phyloP scores from a whole-genome alignment of 2,113 vertebrate genomes.

The Toxotes jaculatrix region DNA sequence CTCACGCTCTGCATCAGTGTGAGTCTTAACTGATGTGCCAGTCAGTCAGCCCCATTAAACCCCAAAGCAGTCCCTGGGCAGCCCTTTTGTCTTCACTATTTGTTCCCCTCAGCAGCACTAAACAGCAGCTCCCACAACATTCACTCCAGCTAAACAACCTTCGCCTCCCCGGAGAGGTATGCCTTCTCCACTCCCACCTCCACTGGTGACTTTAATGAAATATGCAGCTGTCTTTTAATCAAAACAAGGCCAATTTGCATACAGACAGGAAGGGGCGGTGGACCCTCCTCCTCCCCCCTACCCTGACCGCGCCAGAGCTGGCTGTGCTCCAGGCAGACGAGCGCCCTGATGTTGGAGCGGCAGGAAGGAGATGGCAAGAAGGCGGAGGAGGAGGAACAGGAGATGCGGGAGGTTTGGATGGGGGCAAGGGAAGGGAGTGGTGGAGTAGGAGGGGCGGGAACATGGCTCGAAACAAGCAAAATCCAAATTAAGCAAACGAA shows the following conservation, averaged over 20 bases:
- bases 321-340: slow-evolving; percentile 63
- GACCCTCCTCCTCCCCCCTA: slow-evolving; percentile 25
- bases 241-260: slow-evolving; percentile 81
- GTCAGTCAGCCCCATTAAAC: slow-evolving; percentile 73
- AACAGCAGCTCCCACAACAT: slow-evolving; percentile 71
- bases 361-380: slow-evolving; percentile 31
- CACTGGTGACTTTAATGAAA: slow-evolving; percentile 74
- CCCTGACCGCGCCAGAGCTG: slow-evolving; percentile 57
- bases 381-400: slow-evolving; percentile 28
- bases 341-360: slow-evolving; percentile 46
- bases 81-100: slow-evolving; percentile 65
- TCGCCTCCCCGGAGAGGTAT: slow-evolving; percentile 69
- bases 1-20: slow-evolving; percentile 37
- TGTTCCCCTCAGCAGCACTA: slow-evolving; percentile 64
- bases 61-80: slow-evolving; percentile 71
- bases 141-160: slow-evolving; percentile 72
- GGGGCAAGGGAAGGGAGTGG: slow-evolving; percentile 23
- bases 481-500: slow-evolving; percentile 73
- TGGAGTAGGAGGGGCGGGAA: slow-evolving; percentile 49
- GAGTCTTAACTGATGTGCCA: slow-evolving; percentile 69
- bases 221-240: slow-evolving; percentile 82
- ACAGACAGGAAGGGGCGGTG: slow-evolving; percentile 40
- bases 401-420: slow-evolving; percentile 44
- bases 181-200: slow-evolving; percentile 53
- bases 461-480: slow-evolving; percentile 62